Conservation (phyloP, 2,888 invertebrate genomes). For the Marronus borbonicus region DNA sequence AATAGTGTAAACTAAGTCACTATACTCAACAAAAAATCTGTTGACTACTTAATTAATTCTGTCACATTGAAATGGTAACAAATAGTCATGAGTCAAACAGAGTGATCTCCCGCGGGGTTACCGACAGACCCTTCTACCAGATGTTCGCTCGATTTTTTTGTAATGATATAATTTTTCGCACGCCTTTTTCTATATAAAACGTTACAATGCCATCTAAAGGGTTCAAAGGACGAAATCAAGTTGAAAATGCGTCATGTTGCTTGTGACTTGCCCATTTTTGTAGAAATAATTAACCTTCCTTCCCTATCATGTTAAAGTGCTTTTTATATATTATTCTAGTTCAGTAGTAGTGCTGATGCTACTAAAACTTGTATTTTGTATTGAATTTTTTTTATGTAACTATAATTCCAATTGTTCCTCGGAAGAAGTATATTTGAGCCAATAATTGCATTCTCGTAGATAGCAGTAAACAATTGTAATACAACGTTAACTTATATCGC, state of each 20-base stretch:
- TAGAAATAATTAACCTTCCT: slow-evolving; percentile 30
- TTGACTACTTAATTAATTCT: slow-evolving; percentile 59
- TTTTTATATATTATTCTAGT: not conserved
- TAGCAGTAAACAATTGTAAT: no score
- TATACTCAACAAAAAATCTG: slow-evolving; percentile 2
- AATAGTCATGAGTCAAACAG: slow-evolving; percentile 52
- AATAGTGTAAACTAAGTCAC: not conserved
- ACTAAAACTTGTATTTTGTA: no score
- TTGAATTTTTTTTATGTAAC: no score
- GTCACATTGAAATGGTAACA: slow-evolving; percentile 59
- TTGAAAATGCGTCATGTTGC: slow-evolving; percentile 59
- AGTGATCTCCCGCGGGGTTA: slow-evolving; percentile 58
- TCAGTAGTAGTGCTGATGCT: no score
- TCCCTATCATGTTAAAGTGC: slow-evolving; percentile 8
- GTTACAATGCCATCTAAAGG: slow-evolving; percentile 59
- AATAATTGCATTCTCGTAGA: no score
- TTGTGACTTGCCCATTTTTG: slow-evolving; percentile 43
- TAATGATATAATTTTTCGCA: slow-evolving; percentile 66
- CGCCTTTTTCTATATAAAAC: slow-evolving; percentile 64
- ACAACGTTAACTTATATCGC: no score
- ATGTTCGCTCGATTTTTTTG: slow-evolving; percentile 42
- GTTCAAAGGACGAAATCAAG: slow-evolving; percentile 60
- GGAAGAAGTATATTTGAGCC: no score
- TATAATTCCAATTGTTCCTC: no score
- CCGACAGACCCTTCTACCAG: slow-evolving; percentile 35